Percentiles rank a stretch among this genome's conserved stretches.
Evolutionary conservation across 2,113 vertebrate genomes (phyloP).

Genomic region (Oncorhynchus nerka): DNA sequence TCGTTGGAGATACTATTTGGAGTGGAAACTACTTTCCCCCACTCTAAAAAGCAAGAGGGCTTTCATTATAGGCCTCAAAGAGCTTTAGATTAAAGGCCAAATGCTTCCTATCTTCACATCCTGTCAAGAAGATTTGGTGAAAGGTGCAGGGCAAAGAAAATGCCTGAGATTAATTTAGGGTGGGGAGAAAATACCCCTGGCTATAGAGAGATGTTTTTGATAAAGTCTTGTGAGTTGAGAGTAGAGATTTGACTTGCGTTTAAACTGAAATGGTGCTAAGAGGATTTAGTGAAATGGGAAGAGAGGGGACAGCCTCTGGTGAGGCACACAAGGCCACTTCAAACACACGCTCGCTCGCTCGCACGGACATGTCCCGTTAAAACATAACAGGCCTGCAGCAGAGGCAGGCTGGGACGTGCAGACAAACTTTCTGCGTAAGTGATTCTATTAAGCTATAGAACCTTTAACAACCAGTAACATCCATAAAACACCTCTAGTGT

Average conservation of each 20-base stretch:
- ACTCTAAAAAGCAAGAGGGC: too few relatives aligned
- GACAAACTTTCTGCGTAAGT: too few relatives aligned
- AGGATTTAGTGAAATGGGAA: conserved; percentile 20
- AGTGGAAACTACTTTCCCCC: too few relatives aligned
- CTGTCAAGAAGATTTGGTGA: background rate
- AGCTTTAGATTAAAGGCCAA: conserved; percentile 4
- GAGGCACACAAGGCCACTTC: background rate
- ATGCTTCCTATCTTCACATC: background rate
- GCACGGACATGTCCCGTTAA: background rate
- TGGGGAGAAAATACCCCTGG: background rate
- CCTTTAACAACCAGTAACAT: too few relatives aligned
- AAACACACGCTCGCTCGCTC: background rate
- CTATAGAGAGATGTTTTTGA: background rate
- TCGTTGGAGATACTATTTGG: too few relatives aligned
- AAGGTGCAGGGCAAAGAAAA: conserved; percentile 4
- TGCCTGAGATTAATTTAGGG: background rate
- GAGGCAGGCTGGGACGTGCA: too few relatives aligned
- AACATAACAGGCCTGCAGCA: too few relatives aligned
- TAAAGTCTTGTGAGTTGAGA: background rate
- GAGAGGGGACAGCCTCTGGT: conserved; percentile 10
- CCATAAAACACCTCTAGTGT: too few relatives aligned
- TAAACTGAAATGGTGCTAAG: conserved; percentile 19
- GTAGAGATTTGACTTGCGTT: background rate
- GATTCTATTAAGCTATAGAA: too few relatives aligned
- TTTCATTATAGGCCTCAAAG: conserved; percentile 1